Base-by-base conservation (phyloP, 2,797 vertebrate species). In the Melanotaenia pygmaea region DNA sequence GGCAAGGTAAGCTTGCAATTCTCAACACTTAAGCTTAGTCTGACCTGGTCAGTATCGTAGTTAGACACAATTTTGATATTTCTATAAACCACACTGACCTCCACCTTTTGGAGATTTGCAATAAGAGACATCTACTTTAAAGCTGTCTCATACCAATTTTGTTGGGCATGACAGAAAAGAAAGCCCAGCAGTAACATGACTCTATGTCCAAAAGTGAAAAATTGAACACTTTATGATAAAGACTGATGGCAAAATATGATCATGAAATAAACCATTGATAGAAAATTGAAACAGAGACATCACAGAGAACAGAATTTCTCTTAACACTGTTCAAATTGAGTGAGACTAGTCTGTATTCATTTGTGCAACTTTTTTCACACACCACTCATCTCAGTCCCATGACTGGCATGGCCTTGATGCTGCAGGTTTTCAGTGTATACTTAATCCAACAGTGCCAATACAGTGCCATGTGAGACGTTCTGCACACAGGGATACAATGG, bases 61-160 rank as follows among this genome's bases (percentile, higher is more conserved):
- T 68, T 67, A 70, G 53, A 45, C 30, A 64, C 9, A 70, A 12
- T 28, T 67, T 71, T 61, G 67, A 64, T 70, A 69, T 70, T 51
- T 7, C 58, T 67, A 26, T 61, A 77, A 74, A 60, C 56, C 40
- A 45, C 45, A 58, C 16, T 65, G 66, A 79, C 38, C 72, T 67
- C 12, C 51, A 64, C 24, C 32, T 70, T 28, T 65, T 5, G 5
- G 28, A 60, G 62, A 53, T 53, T 69, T 70, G 56, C 11, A 18
- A 22, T 14, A 38, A 59, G 50, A 35, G 4, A 64, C 65, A 65
- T 56, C 28, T 26, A 47, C 22, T 16, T 37, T n/a, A 45, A 20
- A 16, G 14, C 12, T 43, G 11, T 54, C 14, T 71, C 58, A 61
- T 72, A 62, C 60, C 28, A 45, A n/a, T 76, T 82, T 83, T 37